phyloP scores from a whole-genome alignment of 2,113 vertebrate species.

The Catharus fuscescens region DNA sequence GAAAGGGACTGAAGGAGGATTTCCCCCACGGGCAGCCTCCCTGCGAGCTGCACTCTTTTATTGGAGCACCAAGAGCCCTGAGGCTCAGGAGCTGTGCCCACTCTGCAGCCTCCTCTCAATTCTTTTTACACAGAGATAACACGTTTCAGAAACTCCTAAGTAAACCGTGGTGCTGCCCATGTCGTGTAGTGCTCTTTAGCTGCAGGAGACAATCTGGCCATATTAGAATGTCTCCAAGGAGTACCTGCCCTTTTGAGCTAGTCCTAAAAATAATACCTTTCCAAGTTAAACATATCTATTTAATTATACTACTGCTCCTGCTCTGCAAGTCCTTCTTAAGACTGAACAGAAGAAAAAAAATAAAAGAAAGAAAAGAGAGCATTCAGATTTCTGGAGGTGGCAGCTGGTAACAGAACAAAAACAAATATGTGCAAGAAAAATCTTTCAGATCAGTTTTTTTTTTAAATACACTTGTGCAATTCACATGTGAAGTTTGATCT shows the following conservation, averaged over 20 bases:
- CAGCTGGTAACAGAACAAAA: not conserved
- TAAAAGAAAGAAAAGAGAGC: not conserved
- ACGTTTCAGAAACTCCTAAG: not conserved
- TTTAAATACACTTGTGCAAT: not conserved
- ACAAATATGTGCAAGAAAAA: not conserved
- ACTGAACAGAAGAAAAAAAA: not conserved
- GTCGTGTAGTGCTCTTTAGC: not conserved
- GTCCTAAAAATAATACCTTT: conserved; percentile 42
- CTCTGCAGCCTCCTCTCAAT: not conserved
- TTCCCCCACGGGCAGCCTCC: not conserved
- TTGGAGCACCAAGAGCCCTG: fast-evolving
- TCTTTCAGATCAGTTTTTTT: not conserved
- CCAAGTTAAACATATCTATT: conserved; percentile 5
- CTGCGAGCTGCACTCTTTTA: not conserved
- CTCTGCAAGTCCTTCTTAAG: not conserved
- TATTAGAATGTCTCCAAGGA: conserved; percentile 4
- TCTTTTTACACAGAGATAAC: not conserved
- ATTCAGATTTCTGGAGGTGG: not conserved
- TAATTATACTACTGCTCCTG: not conserved
- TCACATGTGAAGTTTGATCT: not conserved
- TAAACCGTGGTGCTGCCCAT: not conserved
- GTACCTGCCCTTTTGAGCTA: conserved; percentile 35
- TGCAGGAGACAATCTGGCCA: not conserved
- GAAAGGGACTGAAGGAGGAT: not conserved
- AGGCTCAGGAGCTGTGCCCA: not conserved